A percentile compares a stretch with the other conserved stretches of the same genome.
Conservation (phyloP, 2,113 vertebrate species). For the Lamprotornis superbus region DNA sequence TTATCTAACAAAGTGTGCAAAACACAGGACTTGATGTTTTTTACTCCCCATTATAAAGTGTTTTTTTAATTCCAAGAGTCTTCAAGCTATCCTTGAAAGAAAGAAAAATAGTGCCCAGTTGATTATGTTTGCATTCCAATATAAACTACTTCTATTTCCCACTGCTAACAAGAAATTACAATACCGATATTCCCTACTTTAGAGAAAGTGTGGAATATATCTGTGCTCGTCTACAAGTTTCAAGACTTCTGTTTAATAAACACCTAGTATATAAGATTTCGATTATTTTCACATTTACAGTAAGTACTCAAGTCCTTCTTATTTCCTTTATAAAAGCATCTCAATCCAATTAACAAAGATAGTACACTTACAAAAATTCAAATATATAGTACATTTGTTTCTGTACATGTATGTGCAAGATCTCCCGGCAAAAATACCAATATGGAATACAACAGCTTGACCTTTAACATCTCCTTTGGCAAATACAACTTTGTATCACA, state of each 20-base stretch:
- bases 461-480: not conserved
- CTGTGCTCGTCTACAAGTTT: not conserved
- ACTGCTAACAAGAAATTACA: not conserved
- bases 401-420: slow-evolving; percentile 68
- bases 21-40: slow-evolving; percentile 30
- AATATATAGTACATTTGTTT: slow-evolving; percentile 63
- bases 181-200: not conserved
- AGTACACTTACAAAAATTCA: slow-evolving; percentile 49
- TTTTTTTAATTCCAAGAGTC: slow-evolving; percentile 37
- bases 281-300: slow-evolving; percentile 60
- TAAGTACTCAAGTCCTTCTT: slow-evolving; percentile 44
- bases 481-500: slow-evolving; percentile 73
- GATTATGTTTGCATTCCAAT: slow-evolving; percentile 23
- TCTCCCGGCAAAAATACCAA: slow-evolving; percentile 36
- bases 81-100: not conserved
- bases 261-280: slow-evolving; percentile 2
- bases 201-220: slow-evolving; percentile 6
- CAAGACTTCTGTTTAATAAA: slow-evolving; percentile 56
- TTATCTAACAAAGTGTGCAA: slow-evolving; percentile 39
- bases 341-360: slow-evolving; percentile 58
- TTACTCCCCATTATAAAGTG: slow-evolving; percentile 43
- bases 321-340: slow-evolving; percentile 63
- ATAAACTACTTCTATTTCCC: not conserved
- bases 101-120: slow-evolving; percentile 11
- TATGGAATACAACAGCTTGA: not conserved